phyloP scores from a whole-genome alignment of 2,888 invertebrate species.

The Xylocampa areola region DNA sequence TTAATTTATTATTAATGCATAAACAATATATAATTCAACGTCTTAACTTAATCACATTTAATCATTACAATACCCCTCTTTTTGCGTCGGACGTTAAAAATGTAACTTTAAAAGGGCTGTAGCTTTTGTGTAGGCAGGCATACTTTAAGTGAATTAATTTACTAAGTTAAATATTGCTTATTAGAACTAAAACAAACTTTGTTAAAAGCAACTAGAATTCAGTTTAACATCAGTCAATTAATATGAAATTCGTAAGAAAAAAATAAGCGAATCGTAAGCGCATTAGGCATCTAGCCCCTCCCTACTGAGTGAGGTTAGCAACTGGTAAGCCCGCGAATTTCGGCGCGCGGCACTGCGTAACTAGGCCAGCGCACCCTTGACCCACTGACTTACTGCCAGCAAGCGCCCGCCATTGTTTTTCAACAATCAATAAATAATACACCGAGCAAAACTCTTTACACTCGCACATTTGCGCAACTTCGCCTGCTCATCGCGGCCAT shows the following conservation, averaged over 20 bases:
- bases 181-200: neutral
- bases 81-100: too few species aligned
- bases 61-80: too few species aligned
- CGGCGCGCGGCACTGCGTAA: slow-evolving; percentile 85
- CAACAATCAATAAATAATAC: slow-evolving; percentile 89
- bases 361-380: slow-evolving; percentile 87
- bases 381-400: slow-evolving; percentile 89
- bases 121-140: too few species aligned
- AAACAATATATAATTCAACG: too few species aligned
- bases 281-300: slow-evolving; percentile 68
- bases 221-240: slow-evolving; percentile 14
- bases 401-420: slow-evolving; percentile 87
- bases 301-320: slow-evolving; percentile 81
- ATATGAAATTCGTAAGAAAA: slow-evolving; percentile 48
- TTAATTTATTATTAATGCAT: too few species aligned
- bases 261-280: slow-evolving; percentile 42
- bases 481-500: slow-evolving; percentile 72
- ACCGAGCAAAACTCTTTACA: slow-evolving; percentile 81
- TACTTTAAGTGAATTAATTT: too few species aligned
- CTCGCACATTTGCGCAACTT: slow-evolving; percentile 82
- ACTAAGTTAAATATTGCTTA: too few species aligned
- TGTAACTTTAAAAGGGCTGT: too few species aligned
- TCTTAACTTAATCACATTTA: too few species aligned
- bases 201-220: slow-evolving; percentile 10
- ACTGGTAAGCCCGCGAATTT: slow-evolving; percentile 86